Conservation (phyloP, 2,797 vertebrate genomes). For the Molossus molossus region DNA sequence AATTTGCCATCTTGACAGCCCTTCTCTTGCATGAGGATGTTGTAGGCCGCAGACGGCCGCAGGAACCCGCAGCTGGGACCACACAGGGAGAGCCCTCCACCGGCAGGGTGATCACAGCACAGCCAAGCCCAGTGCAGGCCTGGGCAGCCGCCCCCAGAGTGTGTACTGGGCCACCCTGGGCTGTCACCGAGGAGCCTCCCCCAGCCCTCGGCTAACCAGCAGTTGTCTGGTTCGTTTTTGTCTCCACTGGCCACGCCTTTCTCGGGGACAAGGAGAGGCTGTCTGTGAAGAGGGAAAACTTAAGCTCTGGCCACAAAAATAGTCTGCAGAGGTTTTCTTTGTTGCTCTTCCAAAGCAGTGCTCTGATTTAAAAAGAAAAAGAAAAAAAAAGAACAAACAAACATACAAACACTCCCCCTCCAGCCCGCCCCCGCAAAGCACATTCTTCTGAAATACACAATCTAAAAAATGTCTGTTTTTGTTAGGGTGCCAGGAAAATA, state of each 20-base stretch:
- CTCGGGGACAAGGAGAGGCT: slow-evolving; percentile 57
- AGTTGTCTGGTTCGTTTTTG: not conserved
- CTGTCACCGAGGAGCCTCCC: rapidly evolving
- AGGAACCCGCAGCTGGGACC: slow-evolving; percentile 72
- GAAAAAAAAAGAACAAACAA: slow-evolving; percentile 55
- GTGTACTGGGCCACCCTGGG: not conserved
- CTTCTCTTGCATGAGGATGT: slow-evolving; percentile 35
- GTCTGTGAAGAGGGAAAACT: slow-evolving; percentile 48
- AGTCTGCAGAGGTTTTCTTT: slow-evolving; percentile 42
- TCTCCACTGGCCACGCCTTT: not conserved
- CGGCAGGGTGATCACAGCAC: not conserved
- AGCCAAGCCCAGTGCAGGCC: not conserved
- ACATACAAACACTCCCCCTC: not conserved
- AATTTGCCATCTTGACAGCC: not conserved
- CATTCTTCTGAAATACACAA: not conserved
- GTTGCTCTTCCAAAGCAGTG: slow-evolving; percentile 57
- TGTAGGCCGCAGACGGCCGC: not conserved
- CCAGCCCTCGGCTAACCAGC: not conserved
- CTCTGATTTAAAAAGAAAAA: slow-evolving; percentile 54
- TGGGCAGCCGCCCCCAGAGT: not conserved
- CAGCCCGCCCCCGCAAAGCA: not conserved
- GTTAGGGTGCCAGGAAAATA: not conserved
- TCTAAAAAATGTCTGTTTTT: not conserved
- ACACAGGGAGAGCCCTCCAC: slow-evolving; percentile 48
- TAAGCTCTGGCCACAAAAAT: slow-evolving; percentile 62